Evolutionary conservation across 1,140 invertebrate genomes (phyloP).

Genomic region (Littorina saxatilis): DNA sequence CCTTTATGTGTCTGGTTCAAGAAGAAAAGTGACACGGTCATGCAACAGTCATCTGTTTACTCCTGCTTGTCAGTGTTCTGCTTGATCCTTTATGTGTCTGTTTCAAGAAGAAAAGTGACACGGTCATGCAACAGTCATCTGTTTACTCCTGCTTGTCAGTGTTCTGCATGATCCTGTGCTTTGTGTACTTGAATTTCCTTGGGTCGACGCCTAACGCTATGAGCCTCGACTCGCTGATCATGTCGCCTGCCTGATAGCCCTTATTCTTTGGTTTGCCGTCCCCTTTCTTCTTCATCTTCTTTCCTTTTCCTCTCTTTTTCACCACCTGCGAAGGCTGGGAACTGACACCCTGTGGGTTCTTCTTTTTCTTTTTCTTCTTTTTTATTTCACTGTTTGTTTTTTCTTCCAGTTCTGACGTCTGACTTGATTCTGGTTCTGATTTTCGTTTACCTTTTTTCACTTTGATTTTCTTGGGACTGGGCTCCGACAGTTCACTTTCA

Average conservation of each 20-base stretch:
- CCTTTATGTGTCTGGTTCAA: too few species aligned
- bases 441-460: slow-evolving; percentile 58
- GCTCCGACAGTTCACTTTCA: background rate
- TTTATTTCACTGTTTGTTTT: slow-evolving; percentile 42
- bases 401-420: background rate
- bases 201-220: slow-evolving; percentile 94
- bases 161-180: slow-evolving; percentile 23
- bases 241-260: slow-evolving; percentile 44
- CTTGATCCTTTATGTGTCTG: too few species aligned
- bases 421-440: slow-evolving; percentile 35
- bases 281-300: slow-evolving; percentile 65
- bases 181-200: slow-evolving; percentile 84
- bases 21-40: too few species aligned
- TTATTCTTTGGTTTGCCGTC: slow-evolving; percentile 63
- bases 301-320: slow-evolving; percentile 16
- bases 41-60: too few species aligned
- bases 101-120: too few species aligned
- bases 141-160: too few species aligned
- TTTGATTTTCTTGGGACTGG: slow-evolving; percentile 21
- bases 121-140: too few species aligned
- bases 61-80: too few species aligned
- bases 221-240: slow-evolving; percentile 84
- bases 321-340: background rate
- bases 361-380: slow-evolving; percentile 25
- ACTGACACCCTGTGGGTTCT: background rate